Percentiles rank a stretch among this genome's conserved stretches.
These are phyloP conservation scores for Drosophila kohkoa DNA, from an alignment of 1,140 invertebrate genomes.

Conservation along the genomic window DNA sequence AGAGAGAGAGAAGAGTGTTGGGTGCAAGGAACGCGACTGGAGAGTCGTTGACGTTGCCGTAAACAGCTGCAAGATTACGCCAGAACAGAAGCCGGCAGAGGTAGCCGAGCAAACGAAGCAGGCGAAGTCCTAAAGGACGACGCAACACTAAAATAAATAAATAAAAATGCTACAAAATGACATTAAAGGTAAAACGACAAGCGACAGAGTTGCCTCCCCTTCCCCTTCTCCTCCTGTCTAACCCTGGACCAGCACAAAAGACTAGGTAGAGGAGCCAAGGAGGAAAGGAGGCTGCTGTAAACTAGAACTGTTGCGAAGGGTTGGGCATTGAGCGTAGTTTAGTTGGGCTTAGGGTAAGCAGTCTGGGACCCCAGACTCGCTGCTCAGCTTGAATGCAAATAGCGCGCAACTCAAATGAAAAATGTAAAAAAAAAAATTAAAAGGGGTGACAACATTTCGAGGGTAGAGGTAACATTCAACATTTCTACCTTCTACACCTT, in stretches of 20 bases:
- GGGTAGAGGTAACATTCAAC: neutral
- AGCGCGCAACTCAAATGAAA: conserved; percentile 38
- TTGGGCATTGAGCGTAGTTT: conserved; percentile 14
- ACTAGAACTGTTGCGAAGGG: conserved; percentile 17
- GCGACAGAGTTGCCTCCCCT: conserved; percentile 14
- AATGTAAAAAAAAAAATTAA: conserved; percentile 9
- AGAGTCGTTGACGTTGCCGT: conserved; percentile 48
- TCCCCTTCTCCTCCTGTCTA: too few relatives aligned
- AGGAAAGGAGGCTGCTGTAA: conserved; percentile 24
- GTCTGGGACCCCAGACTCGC: neutral
- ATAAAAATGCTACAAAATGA: conserved; percentile 80
- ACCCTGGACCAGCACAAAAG: conserved; percentile 13
- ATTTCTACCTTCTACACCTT: conserved; percentile 1
- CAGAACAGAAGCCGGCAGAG: conserved; percentile 1
- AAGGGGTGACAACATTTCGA: conserved; percentile 46
- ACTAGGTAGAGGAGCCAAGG: conserved; percentile 32
- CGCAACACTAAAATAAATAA: conserved; percentile 73
- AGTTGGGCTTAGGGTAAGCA: neutral
- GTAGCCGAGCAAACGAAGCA: neutral
- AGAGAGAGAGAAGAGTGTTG: neutral
- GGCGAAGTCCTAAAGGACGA: conserved; percentile 46
- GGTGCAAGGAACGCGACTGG: conserved; percentile 32
- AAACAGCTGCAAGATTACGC: conserved; percentile 62
- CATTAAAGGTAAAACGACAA: conserved; percentile 72
- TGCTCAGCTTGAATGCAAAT: conserved; percentile 48